Evolutionary conservation across 2,888 invertebrate genomes (phyloP), one percentile per base, ranked within the genome.

Genomic region (Itoplectis maculator): DNA sequence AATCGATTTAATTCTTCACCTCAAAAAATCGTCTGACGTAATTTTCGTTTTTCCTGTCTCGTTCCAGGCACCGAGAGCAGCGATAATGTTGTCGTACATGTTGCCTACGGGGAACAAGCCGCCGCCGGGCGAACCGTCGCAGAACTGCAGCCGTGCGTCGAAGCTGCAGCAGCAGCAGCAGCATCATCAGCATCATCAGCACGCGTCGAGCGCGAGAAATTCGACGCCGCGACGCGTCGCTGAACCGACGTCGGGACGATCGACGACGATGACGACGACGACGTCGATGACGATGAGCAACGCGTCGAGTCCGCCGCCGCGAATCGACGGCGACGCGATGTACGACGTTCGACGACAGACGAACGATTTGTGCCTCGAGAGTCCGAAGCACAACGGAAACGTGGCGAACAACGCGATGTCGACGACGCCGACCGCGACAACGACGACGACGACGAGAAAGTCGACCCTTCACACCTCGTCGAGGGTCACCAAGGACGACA

Each of bases 91-190:
- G 94, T 96, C 96, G 87, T 96, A 96, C 92, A 96, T 96, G 96
- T 94, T 96, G 88, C 96, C 96, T 70, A 95, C 96, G 90, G 96
- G 96, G 90, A 96, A 96, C 92, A 96, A 96, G 92, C 96, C 96
- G 74, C 96, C 96, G 75, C 94, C 95, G 86, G 95, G 91, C 79
- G 90, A 91, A 51, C 85, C 88, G 61, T 88, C 86, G 75, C 88
- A 87, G 66, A 85, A 85, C 82, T 83, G 69, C 79, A 83, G 37
- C 84, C 85, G 85, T 37, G 29, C 81, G 63, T 59, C 81, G 49
- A 84, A 80, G 79, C 72, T 79, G 78, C 76, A 77, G 78, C 69
- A 80, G 74, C 85, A 87, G 47, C 56, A 78, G 77, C 84, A 84
- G 45, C 79, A 29, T 5, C 29, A 29, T 29, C 29, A n/a, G n/a